A percentile compares a stretch with the other conserved stretches of the same genome.
phyloP scores from a whole-genome alignment of 2,113 vertebrate species.

The Tor tambroides region DNA sequence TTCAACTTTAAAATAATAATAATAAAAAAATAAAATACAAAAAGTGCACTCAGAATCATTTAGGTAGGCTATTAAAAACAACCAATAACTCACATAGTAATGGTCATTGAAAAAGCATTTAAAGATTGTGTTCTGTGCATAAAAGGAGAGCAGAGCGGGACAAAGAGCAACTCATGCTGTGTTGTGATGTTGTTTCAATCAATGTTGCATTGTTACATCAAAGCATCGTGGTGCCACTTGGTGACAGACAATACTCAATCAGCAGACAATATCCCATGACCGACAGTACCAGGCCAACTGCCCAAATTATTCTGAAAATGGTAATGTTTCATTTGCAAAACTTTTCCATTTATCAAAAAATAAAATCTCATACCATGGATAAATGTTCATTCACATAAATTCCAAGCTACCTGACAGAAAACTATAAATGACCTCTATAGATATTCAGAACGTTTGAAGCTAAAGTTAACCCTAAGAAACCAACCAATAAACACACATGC shows the following conservation, averaged over 20 bases:
- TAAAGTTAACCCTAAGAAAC: too few species aligned
- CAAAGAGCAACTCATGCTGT: slow-evolving; percentile 57
- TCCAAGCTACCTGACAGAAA: too few species aligned
- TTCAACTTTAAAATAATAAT: not conserved
- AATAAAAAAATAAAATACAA: too few species aligned
- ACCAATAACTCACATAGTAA: not conserved
- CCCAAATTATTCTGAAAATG: not conserved
- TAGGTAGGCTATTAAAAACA: slow-evolving; percentile 14
- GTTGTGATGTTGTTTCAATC: slow-evolving; percentile 26
- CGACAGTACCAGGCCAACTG: slow-evolving; percentile 26
- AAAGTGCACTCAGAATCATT: not conserved
- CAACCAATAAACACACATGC: too few species aligned
- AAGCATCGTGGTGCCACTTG: slow-evolving; percentile 52
- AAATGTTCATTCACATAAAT: not conserved
- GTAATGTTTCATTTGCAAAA: too few species aligned
- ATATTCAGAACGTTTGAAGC: too few species aligned
- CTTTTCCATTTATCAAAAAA: too few species aligned
- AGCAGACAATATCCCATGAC: slow-evolving; percentile 19
- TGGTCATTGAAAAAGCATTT: not conserved
- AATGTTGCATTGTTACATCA: slow-evolving; percentile 64
- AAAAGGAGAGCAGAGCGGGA: slow-evolving; percentile 12
- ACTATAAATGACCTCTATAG: too few species aligned
- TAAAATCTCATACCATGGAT: not conserved
- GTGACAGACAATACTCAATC: slow-evolving; percentile 48
- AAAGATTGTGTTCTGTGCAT: not conserved